Evolutionary conservation across 2,113 vertebrate species (phyloP).

Genomic region (Tragelaphus scriptus): DNA sequence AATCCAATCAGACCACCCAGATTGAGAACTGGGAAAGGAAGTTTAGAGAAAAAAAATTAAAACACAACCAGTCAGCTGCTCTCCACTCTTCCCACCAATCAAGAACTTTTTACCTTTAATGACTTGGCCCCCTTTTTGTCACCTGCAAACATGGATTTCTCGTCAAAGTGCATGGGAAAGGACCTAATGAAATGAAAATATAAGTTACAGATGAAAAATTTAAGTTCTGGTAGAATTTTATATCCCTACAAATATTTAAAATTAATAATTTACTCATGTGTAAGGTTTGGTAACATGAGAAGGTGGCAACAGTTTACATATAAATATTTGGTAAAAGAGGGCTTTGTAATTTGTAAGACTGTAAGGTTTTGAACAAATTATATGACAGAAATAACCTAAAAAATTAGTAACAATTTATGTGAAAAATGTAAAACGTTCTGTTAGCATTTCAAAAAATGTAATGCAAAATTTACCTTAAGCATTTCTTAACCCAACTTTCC

Average conservation of each 20-base stretch:
- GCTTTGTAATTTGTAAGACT: not conserved
- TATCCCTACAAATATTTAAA: not conserved
- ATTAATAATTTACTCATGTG: not conserved
- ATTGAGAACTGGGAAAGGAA: not conserved
- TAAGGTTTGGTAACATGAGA: not conserved
- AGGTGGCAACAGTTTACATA: not conserved
- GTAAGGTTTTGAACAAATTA: not conserved
- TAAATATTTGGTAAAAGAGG: not conserved
- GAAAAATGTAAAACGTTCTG: not conserved
- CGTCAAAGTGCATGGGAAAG: constrained; percentile 98
- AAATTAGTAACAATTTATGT: not conserved
- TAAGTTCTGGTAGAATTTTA: not conserved
- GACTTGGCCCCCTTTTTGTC: constrained; percentile 91
- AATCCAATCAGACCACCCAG: not conserved
- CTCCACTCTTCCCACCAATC: not conserved
- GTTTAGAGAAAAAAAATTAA: not conserved
- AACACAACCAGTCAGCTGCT: not conserved
- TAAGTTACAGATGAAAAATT: not conserved
- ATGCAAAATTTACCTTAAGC: not conserved
- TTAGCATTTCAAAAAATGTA: not conserved
- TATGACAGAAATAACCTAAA: constrained; percentile 8
- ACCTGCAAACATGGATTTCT: constrained; percentile 98
- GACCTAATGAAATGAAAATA: constrained; percentile 79
- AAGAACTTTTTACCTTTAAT: constrained; percentile 86
- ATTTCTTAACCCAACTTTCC: not conserved